Percentiles rank a stretch among this genome's conserved stretches.
These are phyloP conservation scores for Geotrupes spiniger DNA, from an alignment of 2,888 invertebrate species.

Conservation along the genomic window DNA sequence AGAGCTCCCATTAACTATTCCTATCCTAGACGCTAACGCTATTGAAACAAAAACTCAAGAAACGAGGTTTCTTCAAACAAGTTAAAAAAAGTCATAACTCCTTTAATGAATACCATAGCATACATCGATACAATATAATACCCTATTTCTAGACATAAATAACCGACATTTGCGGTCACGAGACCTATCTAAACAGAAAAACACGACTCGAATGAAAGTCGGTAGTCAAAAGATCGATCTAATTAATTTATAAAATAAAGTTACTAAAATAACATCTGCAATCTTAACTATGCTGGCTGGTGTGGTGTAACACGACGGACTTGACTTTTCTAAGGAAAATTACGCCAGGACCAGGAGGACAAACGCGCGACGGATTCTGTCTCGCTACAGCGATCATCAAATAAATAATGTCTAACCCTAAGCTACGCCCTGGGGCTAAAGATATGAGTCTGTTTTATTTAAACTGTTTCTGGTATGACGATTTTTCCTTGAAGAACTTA, in stretches of 20 bases:
- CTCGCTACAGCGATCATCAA: conserved; percentile 7
- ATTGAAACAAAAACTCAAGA: conserved; percentile 7
- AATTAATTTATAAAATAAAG: conserved; percentile 13
- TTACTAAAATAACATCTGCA: conserved; percentile 24
- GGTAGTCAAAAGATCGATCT: conserved; percentile 13
- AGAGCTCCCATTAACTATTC: background rate
- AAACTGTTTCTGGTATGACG: conserved; percentile 27
- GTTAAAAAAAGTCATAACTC: conserved; percentile 15
- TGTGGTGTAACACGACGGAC: conserved; percentile 1
- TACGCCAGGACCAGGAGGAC: conserved; percentile 2
- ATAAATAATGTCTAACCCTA: conserved; percentile 17
- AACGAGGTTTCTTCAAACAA: conserved; percentile 15
- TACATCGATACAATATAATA: conserved; percentile 29
- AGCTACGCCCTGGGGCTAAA: conserved; percentile 19
- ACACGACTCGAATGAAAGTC: background rate
- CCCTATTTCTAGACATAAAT: conserved; percentile 31
- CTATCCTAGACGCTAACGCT: conserved; percentile 1
- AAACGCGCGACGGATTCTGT: conserved; percentile 12
- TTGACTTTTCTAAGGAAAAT: background rate
- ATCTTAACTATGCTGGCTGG: conserved; percentile 22
- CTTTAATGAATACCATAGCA: conserved; percentile 26
- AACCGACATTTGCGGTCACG: conserved; percentile 20
- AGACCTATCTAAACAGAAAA: conserved; percentile 21
- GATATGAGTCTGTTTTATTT: conserved; percentile 20
- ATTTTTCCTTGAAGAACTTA: conserved; percentile 19